A percentile compares a stretch with the other conserved stretches of the same genome.
These are phyloP conservation scores for Xanthorhoe designata DNA, from an alignment of 2,888 invertebrate genomes.

Conservation along the genomic window DNA sequence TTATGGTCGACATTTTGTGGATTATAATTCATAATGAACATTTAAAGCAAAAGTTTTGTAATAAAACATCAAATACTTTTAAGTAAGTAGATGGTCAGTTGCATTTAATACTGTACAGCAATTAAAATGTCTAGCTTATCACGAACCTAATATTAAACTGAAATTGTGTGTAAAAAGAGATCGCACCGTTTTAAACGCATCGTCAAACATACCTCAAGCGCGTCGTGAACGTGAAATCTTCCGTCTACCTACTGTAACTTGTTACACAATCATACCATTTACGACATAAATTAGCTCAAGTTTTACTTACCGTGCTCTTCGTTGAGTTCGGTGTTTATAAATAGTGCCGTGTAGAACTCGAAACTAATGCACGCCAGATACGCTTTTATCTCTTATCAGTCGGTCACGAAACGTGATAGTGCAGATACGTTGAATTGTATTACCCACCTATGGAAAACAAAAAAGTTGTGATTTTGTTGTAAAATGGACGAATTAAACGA, in stretches of 20 bases:
- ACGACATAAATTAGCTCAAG: conserved; percentile 33
- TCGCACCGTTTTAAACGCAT: conserved; percentile 34
- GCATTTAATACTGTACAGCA: not conserved
- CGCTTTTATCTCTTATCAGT: conserved; percentile 61
- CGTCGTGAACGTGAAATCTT: conserved; percentile 31
- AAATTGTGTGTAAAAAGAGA: conserved; percentile 19
- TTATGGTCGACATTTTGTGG: too few relatives aligned
- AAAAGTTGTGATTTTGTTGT: conserved; percentile 29
- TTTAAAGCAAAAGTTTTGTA: too few relatives aligned
- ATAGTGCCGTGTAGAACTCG: conserved; percentile 33
- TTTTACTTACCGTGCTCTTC: conserved; percentile 26
- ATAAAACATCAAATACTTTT: too few relatives aligned
- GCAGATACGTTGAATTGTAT: conserved; percentile 42
- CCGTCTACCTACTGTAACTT: conserved; percentile 29
- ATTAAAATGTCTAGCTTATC: conserved; percentile 2
- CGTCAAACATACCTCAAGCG: conserved; percentile 30
- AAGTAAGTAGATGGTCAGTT: too few relatives aligned
- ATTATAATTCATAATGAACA: too few relatives aligned
- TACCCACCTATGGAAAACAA: conserved; percentile 32
- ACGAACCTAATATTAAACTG: conserved; percentile 1
- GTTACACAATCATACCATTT: conserved; percentile 43
- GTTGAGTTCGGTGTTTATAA: conserved; percentile 33
- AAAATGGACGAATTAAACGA: conserved; percentile 64
- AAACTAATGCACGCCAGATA: conserved; percentile 36
- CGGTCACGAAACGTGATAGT: conserved; percentile 50